A percentile compares a stretch with the other conserved stretches of the same genome.
Evolutionary conservation across 1,140 invertebrate species (phyloP).

Genomic region (Lasioglossum albipes): DNA sequence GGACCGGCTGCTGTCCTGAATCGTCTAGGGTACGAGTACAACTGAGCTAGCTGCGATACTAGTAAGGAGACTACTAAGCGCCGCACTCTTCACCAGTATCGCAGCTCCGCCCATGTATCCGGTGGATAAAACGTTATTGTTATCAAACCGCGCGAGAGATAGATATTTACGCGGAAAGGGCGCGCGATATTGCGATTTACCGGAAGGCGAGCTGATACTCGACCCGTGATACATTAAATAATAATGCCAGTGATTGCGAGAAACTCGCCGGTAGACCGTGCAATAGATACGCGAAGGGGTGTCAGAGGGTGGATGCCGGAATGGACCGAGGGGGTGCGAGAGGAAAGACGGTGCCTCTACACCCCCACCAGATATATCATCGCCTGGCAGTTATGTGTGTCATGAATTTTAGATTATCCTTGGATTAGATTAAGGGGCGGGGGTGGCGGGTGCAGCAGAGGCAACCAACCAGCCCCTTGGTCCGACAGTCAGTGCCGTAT

Average conservation of each 20-base stretch:
- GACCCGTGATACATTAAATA: slow-evolving; percentile 63
- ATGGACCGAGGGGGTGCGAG: slow-evolving; percentile 21
- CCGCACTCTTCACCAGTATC: no score
- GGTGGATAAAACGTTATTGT: background rate
- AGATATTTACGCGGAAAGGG: background rate
- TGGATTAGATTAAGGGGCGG: slow-evolving; percentile 78
- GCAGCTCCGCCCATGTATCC: no score
- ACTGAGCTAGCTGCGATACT: no score
- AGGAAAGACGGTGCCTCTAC: slow-evolving; percentile 62
- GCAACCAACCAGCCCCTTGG: slow-evolving; percentile 59
- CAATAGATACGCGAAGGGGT: slow-evolving; percentile 13
- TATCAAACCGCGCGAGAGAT: background rate
- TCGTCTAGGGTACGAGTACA: no score
- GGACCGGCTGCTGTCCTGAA: no score
- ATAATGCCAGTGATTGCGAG: slow-evolving; percentile 66
- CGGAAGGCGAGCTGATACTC: slow-evolving; percentile 29
- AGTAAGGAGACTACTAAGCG: no score
- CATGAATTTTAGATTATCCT: slow-evolving; percentile 79
- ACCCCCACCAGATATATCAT: slow-evolving; percentile 77
- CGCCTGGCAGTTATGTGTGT: slow-evolving; percentile 79
- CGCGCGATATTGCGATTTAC: slow-evolving; percentile 52
- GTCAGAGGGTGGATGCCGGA: background rate
- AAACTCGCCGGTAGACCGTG: slow-evolving; percentile 31
- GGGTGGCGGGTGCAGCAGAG: slow-evolving; percentile 32
- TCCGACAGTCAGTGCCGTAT: slow-evolving; percentile 54